Base-by-base conservation (phyloP, 2,113 vertebrate genomes). In the Ibidorhyncha struthersii region DNA sequence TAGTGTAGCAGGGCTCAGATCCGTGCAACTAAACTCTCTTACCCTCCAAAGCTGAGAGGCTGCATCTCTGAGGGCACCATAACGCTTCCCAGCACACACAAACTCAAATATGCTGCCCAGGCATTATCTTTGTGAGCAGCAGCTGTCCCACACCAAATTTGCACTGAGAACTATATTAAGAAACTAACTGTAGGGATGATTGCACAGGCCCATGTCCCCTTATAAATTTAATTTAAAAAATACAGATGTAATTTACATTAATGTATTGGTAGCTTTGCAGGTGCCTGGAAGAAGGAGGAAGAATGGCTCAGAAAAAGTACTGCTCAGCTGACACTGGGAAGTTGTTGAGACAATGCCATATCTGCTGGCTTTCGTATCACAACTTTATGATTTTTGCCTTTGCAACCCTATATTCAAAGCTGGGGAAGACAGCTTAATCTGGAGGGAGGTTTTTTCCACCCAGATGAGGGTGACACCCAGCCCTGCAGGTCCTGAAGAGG, bases 41-140 rank as follows among this genome's bases (percentile, higher is more conserved):
- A 20, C 29, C 32, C 12, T 58, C 52, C 67, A 84, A 90, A 90
- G 10, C 36, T n/a, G 58, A 59, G 23, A 38, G 4, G 13, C 8
- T 4, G 0, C 71, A 53, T 5, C 18, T 66, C 27, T 73, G 58
- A 58, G 49, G 45, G 18, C 16, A 76, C 8, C 5, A 22, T 26
- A 26, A 56, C 40, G 12, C 12, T 79, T 49, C 22, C 18, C 9
- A 34, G 18, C 2, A 1, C 10, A 67, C 21, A 50, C 9, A 76
- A 66, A 40, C 6, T 58, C 52, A 27, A 15, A 55, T 62, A 12
- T 22, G 63, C 30, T 67, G 12, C 47, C 47, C 30, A 36, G 52
- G 2, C 17, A 3, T 50, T 67, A 36, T 27, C 49, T 0, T 0
- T 3, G 19, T 12, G 23, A 61, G 12, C 15, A 52, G 43, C 10